phyloP scores from a whole-genome alignment of 2,797 vertebrate species.

The Pangasius larnaudii region DNA sequence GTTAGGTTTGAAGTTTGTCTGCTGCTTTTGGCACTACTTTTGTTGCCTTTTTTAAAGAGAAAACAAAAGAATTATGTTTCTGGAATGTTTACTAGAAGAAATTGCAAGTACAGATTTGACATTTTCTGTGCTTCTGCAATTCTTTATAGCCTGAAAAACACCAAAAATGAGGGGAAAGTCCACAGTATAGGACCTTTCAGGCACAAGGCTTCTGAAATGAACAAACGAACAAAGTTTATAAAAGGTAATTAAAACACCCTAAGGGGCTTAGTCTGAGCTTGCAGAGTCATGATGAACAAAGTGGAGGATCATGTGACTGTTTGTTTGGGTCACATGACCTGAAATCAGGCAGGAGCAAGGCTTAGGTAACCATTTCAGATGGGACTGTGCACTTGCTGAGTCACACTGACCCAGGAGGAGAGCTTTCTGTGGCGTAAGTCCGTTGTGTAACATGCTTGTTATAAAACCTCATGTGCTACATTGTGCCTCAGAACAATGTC shows the following conservation, averaged over 20 bases:
- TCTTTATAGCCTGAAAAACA: background rate
- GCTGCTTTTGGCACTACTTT: background rate
- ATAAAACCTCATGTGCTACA: constrained; percentile 42
- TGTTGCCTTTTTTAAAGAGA: background rate
- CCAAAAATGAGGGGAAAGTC: background rate
- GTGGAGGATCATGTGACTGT: constrained; percentile 47
- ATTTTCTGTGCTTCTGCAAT: constrained; percentile 9
- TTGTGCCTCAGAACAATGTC: background rate
- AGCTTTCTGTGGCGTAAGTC: constrained; percentile 45
- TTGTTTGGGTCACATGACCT: constrained; percentile 56
- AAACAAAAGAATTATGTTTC: background rate
- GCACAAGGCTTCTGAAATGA: background rate
- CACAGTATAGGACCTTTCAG: background rate
- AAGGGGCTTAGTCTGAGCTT: constrained; percentile 35
- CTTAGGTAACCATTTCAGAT: constrained; percentile 7
- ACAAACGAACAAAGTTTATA: constrained; percentile 17
- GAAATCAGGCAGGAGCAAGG: constrained; percentile 29
- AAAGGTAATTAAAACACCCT: constrained; percentile 44
- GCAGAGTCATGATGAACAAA: constrained; percentile 52
- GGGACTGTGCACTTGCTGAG: constrained; percentile 32
- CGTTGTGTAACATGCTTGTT: constrained; percentile 48
- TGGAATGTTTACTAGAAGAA: background rate
- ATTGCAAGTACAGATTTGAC: background rate
- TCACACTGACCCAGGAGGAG: constrained; percentile 26
- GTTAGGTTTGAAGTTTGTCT: background rate